Base-by-base conservation (phyloP, 2,113 vertebrate species). In the Oxygymnocypris stewartii region DNA sequence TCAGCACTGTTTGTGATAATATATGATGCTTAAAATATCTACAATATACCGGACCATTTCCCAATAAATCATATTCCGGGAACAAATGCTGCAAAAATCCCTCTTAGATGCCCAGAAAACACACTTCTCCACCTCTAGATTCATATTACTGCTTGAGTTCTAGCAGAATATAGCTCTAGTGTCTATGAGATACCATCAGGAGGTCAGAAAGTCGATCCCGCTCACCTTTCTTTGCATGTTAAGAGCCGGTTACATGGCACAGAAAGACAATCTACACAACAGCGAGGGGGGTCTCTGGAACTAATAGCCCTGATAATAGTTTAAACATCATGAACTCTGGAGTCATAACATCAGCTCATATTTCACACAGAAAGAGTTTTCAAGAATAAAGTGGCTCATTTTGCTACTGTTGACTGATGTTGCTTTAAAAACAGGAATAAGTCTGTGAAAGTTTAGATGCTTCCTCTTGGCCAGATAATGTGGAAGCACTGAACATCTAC, bases 91-190 rank as follows among this genome's bases (percentile, higher is more conserved):
- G 54, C 23, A 80, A 59, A 79, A 79, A 79, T 23, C 31, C 4
- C 14, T n/a, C 51, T 37, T 67, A 11, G 40, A 67, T 67, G 42
- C 25, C 16, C 28, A 49, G 10, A 78, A 85, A 84, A 84, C 54
- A 74, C 81, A 37, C 76, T 76, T 83, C 77, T 54, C 65, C 49
- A 81, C 81, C 54, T 87, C 78, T 88, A 82, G 73, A 82, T 90
- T 90, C 44, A 79, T 87, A 88, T 88, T 88, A 86, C 86, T 74
- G 37, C 81, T 85, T 85, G n/a, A 88, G 73, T 57, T 78, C 79
- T 79, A 47, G 40, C 78, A 79, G 78, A 85, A 85, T 54, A 85
- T 75, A 25, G 40, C 73, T 44, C 87, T 82, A 86, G 78, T 57
- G 89, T 88, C 87, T 28, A 74, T 86, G 47, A 85, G 87, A 90